phyloP scores from a whole-genome alignment of 2,888 invertebrate species.

The Caenorhabditis doughertyi region DNA sequence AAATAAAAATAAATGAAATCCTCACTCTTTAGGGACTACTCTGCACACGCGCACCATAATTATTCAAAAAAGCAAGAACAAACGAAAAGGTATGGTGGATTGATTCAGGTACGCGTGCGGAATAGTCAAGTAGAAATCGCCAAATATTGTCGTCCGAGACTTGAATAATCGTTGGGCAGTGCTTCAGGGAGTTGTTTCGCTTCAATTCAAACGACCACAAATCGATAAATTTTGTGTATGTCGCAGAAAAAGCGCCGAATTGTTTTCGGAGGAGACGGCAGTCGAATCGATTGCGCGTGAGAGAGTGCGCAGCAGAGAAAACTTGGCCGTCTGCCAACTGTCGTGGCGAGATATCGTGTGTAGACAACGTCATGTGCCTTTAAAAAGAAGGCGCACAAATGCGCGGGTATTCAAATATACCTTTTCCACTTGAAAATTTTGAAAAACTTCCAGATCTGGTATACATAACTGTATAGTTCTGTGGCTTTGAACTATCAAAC shows the following conservation, averaged over 20 bases:
- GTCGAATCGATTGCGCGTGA: slow-evolving; percentile 40
- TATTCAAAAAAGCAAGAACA: slow-evolving; percentile 52
- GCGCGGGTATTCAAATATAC: slow-evolving; percentile 19
- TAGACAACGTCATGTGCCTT: slow-evolving; percentile 26
- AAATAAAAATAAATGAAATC: slow-evolving; percentile 60
- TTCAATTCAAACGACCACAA: slow-evolving; percentile 44
- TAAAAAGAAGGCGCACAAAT: neutral
- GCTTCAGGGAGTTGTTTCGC: slow-evolving; percentile 34
- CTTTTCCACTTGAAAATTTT: neutral
- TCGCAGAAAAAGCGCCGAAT: slow-evolving; percentile 39
- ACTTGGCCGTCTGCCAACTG: slow-evolving; percentile 44
- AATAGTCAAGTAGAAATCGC: slow-evolving; percentile 52
- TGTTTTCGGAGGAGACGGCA: slow-evolving; percentile 17
- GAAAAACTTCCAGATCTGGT: too few species aligned
- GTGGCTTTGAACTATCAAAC: neutral
- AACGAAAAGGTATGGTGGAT: slow-evolving; percentile 34
- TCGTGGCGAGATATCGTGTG: slow-evolving; percentile 50
- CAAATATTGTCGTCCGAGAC: slow-evolving; percentile 57
- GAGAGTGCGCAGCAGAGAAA: slow-evolving; percentile 22
- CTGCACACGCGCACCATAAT: slow-evolving; percentile 77
- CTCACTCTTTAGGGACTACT: slow-evolving; percentile 80
- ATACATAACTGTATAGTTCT: too few species aligned
- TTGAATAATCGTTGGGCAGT: slow-evolving; percentile 48
- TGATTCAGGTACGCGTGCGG: slow-evolving; percentile 50
- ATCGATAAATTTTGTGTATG: slow-evolving; percentile 45